Conservation (phyloP, 1,140 invertebrate species). For the Cataglyphis hispanica region DNA sequence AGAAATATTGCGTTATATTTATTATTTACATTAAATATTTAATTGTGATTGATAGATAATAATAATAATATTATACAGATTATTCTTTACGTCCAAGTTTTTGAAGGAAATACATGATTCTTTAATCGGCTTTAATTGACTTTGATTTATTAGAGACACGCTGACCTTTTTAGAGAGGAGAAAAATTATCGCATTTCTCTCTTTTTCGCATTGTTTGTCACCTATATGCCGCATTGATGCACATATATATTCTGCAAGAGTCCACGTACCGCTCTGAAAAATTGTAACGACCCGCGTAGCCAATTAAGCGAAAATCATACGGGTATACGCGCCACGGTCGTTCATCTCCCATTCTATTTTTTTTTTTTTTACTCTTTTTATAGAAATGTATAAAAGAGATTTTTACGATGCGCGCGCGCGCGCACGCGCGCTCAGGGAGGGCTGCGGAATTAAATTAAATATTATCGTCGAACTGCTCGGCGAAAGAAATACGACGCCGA, state of each 20-base stretch:
- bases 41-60: not conserved
- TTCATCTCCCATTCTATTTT: not conserved
- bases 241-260: not conserved
- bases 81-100: not conserved
- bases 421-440: not conserved
- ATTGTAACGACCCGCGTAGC: conserved; percentile 33
- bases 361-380: not conserved
- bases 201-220: not conserved
- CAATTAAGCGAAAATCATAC: conserved; percentile 57
- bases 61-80: not conserved
- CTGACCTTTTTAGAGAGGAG: not conserved
- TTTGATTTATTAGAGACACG: not conserved
- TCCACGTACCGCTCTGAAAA: conserved; percentile 35
- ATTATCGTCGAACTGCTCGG: conserved; percentile 41
- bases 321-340: conserved; percentile 1
- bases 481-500: conserved; percentile 35
- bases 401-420: conserved; percentile 36
- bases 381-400: conserved; percentile 45
- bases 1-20: not conserved
- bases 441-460: conserved; percentile 54
- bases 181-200: not conserved
- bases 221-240: not conserved
- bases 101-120: not conserved
- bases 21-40: not conserved
- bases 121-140: conserved; percentile 14